A percentile compares a stretch with the other conserved stretches of the same genome.
Conservation (phyloP, 1,140 invertebrate species). For the Drosophila nebulosa region DNA sequence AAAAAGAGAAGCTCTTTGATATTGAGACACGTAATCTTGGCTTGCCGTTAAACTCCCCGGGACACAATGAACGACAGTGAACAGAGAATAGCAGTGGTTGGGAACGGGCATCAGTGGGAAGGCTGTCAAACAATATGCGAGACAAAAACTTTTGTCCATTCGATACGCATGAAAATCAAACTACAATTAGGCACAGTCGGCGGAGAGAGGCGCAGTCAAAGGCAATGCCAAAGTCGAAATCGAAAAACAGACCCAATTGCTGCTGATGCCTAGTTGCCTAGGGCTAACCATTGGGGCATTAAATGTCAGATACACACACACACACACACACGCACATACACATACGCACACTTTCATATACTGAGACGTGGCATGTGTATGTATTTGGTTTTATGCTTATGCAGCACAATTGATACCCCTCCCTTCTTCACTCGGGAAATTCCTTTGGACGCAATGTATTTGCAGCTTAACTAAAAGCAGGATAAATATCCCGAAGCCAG, state of each 20-base stretch:
- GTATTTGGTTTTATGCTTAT: slow-evolving; percentile 62
- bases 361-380: slow-evolving; percentile 21
- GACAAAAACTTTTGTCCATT: slow-evolving; percentile 50
- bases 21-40: slow-evolving; percentile 56
- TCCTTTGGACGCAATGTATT: slow-evolving; percentile 59
- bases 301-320: slow-evolving; percentile 24
- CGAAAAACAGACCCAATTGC: neutral
- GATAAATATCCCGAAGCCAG: slow-evolving; percentile 56
- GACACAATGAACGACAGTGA: neutral
- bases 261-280: slow-evolving; percentile 6
- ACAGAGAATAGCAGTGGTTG: neutral
- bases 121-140: neutral
- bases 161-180: slow-evolving; percentile 75
- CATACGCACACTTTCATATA: neutral
- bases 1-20: slow-evolving; percentile 24
- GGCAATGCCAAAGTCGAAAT: neutral
- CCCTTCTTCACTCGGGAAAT: slow-evolving; percentile 6
- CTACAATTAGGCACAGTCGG: slow-evolving; percentile 66
- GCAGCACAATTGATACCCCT: slow-evolving; percentile 40
- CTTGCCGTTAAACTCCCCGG: slow-evolving; percentile 58
- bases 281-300: slow-evolving; percentile 35
- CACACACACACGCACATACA: neutral
- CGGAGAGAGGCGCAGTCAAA: slow-evolving; percentile 21
- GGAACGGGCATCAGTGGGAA: slow-evolving; percentile 14
- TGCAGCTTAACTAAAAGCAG: slow-evolving; percentile 72